phyloP scores from a whole-genome alignment of 2,888 invertebrate species.

The Eupithecia tripunctaria region DNA sequence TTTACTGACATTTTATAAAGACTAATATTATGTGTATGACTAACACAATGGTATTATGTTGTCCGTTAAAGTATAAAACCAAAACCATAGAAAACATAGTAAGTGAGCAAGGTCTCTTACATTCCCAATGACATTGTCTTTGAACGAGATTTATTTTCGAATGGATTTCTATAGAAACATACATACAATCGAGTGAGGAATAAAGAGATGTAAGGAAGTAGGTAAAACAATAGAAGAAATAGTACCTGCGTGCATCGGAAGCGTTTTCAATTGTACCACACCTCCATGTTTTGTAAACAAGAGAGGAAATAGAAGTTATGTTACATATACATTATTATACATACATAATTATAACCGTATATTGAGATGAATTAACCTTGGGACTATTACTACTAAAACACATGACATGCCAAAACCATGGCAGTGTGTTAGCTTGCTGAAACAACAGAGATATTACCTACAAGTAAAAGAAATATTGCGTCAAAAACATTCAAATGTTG shows the following conservation, averaged over 20 bases:
- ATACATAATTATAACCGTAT: too few relatives aligned
- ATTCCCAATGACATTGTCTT: constrained; percentile 21
- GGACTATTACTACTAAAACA: too few relatives aligned
- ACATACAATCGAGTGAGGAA: constrained; percentile 5
- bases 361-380: too few relatives aligned
- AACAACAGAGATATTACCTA: too few relatives aligned
- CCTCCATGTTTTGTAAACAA: neutral
- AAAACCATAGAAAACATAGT: neutral
- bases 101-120: neutral
- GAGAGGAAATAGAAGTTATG: neutral
- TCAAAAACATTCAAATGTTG: too few relatives aligned
- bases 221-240: constrained; percentile 38
- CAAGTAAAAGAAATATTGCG: too few relatives aligned
- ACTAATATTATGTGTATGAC: too few relatives aligned
- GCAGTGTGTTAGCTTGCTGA: too few relatives aligned
- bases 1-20: neutral
- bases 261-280: constrained; percentile 1
- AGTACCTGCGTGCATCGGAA: constrained; percentile 19
- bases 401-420: too few relatives aligned
- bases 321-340: too few relatives aligned
- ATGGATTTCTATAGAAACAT: constrained; percentile 14
- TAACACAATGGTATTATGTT: neutral
- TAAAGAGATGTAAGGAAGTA: constrained; percentile 38
- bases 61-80: neutral
- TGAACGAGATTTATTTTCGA: constrained; percentile 22